Evolutionary conservation across 2,113 vertebrate genomes (phyloP).

Genomic region (Pampusana beccarii): DNA sequence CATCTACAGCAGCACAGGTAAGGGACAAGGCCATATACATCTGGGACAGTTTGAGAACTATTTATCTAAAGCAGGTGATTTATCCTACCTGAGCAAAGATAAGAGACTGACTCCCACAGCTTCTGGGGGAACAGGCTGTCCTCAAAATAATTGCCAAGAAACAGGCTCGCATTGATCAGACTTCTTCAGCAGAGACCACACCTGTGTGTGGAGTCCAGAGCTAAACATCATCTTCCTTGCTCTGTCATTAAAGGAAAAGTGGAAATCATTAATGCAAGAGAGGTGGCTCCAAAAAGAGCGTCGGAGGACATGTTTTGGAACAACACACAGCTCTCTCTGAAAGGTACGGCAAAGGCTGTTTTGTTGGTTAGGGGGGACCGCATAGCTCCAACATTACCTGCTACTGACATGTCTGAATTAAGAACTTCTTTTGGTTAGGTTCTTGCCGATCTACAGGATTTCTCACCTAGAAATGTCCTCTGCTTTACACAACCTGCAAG

Average conservation of each 20-base stretch:
- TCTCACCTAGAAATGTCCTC: neutral
- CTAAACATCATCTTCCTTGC: neutral
- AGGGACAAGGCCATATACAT: neutral
- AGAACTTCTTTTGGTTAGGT: neutral
- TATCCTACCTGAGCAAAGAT: neutral
- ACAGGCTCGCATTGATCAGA: neutral
- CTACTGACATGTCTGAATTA: neutral
- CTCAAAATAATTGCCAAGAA: neutral
- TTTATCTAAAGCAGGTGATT: neutral
- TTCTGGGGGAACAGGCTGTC: neutral
- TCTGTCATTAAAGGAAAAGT: constrained; percentile 78
- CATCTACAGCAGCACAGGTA: constrained; percentile 87
- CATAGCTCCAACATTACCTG: neutral
- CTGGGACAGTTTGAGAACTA: neutral
- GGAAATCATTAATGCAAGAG: constrained; percentile 91
- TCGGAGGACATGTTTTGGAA: constrained; percentile 83
- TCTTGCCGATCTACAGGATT: neutral
- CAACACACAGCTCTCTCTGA: constrained; percentile 74
- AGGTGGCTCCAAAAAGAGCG: constrained; percentile 84
- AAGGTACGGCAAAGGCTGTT: constrained; percentile 74
- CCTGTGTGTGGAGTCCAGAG: neutral
- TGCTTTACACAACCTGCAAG: neutral
- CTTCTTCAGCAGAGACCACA: neutral
- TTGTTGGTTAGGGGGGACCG: neutral
- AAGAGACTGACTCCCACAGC: neutral